Evolutionary conservation across 2,888 invertebrate species (phyloP).

Genomic region (Mimas tiliae): DNA sequence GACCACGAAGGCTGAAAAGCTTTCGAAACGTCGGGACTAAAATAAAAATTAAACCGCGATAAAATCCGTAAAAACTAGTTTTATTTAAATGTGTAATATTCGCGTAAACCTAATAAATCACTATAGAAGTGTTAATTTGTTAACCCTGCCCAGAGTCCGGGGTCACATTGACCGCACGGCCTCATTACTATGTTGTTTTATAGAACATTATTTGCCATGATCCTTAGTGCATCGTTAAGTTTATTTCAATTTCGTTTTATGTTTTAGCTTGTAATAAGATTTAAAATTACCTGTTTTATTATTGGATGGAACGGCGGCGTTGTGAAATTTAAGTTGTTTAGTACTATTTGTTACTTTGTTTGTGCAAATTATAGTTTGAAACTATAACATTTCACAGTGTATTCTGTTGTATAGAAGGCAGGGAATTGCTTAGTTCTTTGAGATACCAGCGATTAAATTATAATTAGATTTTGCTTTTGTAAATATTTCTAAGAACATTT

Average conservation of each 20-base stretch:
- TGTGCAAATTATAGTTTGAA: not conserved
- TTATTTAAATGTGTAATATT: no score
- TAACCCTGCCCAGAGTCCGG: not conserved
- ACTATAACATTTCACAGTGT: not conserved
- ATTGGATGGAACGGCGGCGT: constrained; percentile 18
- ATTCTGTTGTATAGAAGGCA: not conserved
- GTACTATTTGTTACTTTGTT: constrained; percentile 6
- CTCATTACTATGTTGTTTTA: constrained; percentile 36
- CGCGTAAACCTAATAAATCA: no score
- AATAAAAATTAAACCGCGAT: no score
- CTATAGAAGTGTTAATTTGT: not conserved
- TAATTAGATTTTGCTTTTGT: no score
- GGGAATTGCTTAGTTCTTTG: not conserved
- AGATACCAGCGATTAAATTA: no score
- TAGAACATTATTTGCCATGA: constrained; percentile 35
- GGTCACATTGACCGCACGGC: constrained; percentile 27
- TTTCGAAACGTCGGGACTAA: no score
- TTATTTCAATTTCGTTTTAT: constrained; percentile 33
- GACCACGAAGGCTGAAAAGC: no score
- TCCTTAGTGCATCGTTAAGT: constrained; percentile 32
- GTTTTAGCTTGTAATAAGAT: constrained; percentile 28
- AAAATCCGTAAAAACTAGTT: no score
- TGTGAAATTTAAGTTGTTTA: constrained; percentile 22
- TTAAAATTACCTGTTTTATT: constrained; percentile 25
- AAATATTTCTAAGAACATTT: no score